Evolutionary conservation across 2,113 vertebrate genomes (phyloP).

Genomic region (Triplophysa tibetana): DNA sequence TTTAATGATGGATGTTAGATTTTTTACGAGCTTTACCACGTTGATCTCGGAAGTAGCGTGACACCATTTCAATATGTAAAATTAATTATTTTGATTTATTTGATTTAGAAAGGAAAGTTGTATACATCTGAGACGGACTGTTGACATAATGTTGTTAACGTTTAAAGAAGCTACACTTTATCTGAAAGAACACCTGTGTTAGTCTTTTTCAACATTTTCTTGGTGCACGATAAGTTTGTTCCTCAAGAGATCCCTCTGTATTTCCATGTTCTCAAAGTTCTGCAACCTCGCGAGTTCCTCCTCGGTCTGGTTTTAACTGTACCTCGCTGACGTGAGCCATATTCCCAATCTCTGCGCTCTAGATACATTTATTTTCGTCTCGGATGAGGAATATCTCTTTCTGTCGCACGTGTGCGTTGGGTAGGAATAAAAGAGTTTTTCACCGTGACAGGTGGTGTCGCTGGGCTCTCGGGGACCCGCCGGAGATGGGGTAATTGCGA

Average conservation of each 20-base stretch:
- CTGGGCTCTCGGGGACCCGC: constrained; percentile 67
- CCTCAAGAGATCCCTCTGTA: not conserved
- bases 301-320: constrained; percentile 35
- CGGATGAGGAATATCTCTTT: constrained; percentile 63
- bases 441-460: constrained; percentile 76
- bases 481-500: constrained; percentile 66
- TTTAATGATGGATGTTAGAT: too few relatives aligned
- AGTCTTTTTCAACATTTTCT: constrained; percentile 14
- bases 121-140: too few relatives aligned
- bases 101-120: too few relatives aligned
- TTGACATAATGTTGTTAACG: too few relatives aligned
- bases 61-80: too few relatives aligned
- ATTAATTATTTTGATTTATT: too few relatives aligned
- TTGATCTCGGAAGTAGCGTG: too few relatives aligned
- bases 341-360: constrained; percentile 76
- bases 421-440: constrained; percentile 64
- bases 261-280: not conserved
- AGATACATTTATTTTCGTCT: constrained; percentile 81
- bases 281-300: constrained; percentile 39
- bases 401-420: constrained; percentile 42
- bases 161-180: too few relatives aligned
- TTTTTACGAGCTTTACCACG: too few relatives aligned
- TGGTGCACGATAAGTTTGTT: constrained; percentile 2
- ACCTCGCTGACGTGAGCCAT: constrained; percentile 62
- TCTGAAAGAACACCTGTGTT: too few relatives aligned